Conservation (phyloP, 2,797 vertebrate genomes). For the Centroberyx gerrardi region DNA sequence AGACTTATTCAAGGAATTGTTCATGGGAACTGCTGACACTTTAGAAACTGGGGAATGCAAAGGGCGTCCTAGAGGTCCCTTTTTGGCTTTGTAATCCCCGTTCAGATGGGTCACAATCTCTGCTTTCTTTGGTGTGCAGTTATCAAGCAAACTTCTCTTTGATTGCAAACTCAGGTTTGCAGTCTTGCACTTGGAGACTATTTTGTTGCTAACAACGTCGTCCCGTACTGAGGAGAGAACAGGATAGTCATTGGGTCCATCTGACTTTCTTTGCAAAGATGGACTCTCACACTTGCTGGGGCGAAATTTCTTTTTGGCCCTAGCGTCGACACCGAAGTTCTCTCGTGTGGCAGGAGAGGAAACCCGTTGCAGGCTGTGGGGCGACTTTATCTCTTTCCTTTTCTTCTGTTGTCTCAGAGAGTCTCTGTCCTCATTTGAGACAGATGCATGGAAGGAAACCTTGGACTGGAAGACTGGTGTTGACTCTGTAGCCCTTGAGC, state of each 20-base stretch:
- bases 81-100: constrained; percentile 89
- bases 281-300: constrained; percentile 80
- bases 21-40: constrained; percentile 84
- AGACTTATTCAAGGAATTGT: constrained; percentile 86
- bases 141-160: constrained; percentile 85
- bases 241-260: constrained; percentile 84
- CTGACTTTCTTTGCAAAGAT: constrained; percentile 77
- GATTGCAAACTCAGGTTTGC: constrained; percentile 81
- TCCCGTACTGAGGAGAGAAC: constrained; percentile 88
- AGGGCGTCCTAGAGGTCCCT: constrained; percentile 85
- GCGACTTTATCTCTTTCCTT: constrained; percentile 87
- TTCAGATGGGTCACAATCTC: constrained; percentile 84
- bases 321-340: constrained; percentile 87
- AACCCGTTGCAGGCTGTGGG: constrained; percentile 80
- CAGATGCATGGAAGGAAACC: constrained; percentile 44
- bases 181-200: constrained; percentile 83
- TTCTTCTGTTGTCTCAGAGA: constrained; percentile 86
- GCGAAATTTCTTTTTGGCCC: constrained; percentile 88
- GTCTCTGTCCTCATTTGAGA: constrained; percentile 81
- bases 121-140: constrained; percentile 86
- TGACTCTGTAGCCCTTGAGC: constrained; percentile 78
- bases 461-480: constrained; percentile 71
- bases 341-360: constrained; percentile 88
- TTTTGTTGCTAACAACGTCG: constrained; percentile 88
- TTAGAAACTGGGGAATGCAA: constrained; percentile 88